A percentile compares a stretch with the other conserved stretches of the same genome.
These are phyloP conservation scores for Malacosoma neustria DNA, from an alignment of 2,888 invertebrate genomes.

Conservation along the genomic window DNA sequence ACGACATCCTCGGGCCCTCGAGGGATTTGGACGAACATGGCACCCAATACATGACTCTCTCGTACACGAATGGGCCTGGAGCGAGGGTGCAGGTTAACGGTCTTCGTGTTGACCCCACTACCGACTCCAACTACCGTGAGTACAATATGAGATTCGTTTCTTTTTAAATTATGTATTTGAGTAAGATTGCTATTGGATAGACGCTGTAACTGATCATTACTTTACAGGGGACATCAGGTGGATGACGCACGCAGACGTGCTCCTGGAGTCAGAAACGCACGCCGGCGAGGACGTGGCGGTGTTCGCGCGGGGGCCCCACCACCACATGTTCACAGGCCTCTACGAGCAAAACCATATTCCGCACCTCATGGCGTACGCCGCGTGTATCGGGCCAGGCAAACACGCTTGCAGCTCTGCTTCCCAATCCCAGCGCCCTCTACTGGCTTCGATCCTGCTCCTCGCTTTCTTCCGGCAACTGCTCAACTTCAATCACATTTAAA, in stretches of 20 bases:
- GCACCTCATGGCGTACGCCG: conserved; percentile 82
- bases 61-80: conserved; percentile 68
- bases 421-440: conserved; percentile 1
- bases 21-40: conserved; percentile 53
- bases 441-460: not conserved
- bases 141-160: conserved; percentile 11
- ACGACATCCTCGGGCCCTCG: conserved; percentile 41
- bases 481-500: no score
- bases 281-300: conserved; percentile 87
- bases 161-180: no score
- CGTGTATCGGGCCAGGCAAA: conserved; percentile 78
- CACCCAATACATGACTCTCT: conserved; percentile 70
- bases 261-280: conserved; percentile 78
- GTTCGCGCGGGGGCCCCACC: conserved; percentile 81
- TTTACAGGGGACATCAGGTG: conserved; percentile 22
- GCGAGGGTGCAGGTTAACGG: conserved; percentile 76
- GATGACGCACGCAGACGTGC: conserved; percentile 62
- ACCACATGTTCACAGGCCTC: conserved; percentile 83
- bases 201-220: not conserved
- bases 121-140: conserved; percentile 45
- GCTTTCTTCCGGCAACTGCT: not conserved
- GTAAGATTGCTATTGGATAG: not conserved
- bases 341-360: conserved; percentile 87
- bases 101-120: conserved; percentile 54
- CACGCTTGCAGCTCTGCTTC: conserved; percentile 33